Percentiles rank a stretch among this genome's conserved stretches.
These are phyloP conservation scores for Pycnomerus fuliginosus DNA, from an alignment of 2,888 invertebrate species.

Conservation along the genomic window DNA sequence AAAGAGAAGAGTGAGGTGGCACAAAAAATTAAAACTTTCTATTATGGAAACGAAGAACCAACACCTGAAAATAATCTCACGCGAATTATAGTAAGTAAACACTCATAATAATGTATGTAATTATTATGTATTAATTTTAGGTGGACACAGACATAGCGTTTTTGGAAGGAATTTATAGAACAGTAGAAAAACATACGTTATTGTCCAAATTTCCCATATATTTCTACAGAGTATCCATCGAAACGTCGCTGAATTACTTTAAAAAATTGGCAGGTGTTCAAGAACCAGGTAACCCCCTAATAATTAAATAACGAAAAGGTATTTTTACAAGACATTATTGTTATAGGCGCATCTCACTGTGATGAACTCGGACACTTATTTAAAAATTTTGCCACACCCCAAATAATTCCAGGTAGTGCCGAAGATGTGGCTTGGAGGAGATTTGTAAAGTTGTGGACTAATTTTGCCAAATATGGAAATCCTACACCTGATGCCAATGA, in stretches of 20 bases:
- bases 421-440: constrained; percentile 1
- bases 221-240: constrained; percentile 1
- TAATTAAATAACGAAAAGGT: background rate
- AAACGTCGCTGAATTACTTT: constrained; percentile 1
- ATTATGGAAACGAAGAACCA: constrained; percentile 2
- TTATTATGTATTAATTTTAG: too few relatives aligned
- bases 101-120: too few relatives aligned
- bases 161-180: background rate
- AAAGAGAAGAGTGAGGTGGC: background rate
- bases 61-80: background rate
- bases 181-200: background rate
- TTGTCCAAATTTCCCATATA: background rate
- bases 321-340: background rate
- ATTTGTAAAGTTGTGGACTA: constrained; percentile 1
- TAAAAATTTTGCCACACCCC: constrained; percentile 1
- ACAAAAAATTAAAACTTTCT: background rate
- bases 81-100: too few relatives aligned
- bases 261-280: background rate
- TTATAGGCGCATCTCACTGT: constrained; percentile 2
- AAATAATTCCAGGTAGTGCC: background rate
- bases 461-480: constrained; percentile 7
- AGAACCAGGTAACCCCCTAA: background rate
- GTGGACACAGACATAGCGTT: background rate
- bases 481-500: constrained; percentile 2
- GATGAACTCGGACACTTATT: constrained; percentile 5